Base-by-base conservation (phyloP, 2,797 vertebrate species). In the Staurois parvus region DNA sequence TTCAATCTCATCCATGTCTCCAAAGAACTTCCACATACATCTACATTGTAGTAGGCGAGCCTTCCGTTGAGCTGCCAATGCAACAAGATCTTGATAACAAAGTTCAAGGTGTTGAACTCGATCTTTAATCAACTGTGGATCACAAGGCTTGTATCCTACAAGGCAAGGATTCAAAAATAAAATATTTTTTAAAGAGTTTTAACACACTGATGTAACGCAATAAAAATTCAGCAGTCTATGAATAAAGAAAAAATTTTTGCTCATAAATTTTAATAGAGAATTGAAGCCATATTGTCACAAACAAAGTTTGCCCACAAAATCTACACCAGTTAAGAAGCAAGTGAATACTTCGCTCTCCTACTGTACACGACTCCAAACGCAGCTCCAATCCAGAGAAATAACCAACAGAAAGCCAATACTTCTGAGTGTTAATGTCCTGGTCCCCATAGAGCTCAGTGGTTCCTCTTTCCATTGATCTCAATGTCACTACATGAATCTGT, bases 101-200 rank as follows among this genome's bases (percentile, higher is more conserved):
- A 97, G 88, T 48, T 98, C 94, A 87, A 99, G 92, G 89, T 98
- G 97, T 84, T 94, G 95, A 80, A 99, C 96, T 0, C 98, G 93
- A 82, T 98, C 96, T 19, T 82, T 92, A 91, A 99, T 98, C 89
- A 99, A 92, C 91, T 98, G 97, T 72, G 98, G 98, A 76, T 99
- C 96, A 4, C 98, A 99, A n/a, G 98, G 98, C 88, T 97, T 98
- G 89, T 99, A 99, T 89, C 93, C 98, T 99, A 90, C 7, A 79
- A 75, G 6, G 12, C 34, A 69, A 80, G 4, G 9, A 21, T 9
- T 19, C 12, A n/a, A 64, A n/a, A 66, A 2, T 11, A 26, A 66
- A 66, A 66, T 21, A 59, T 24, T 2, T 59, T 9, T 64, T 8
- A 64, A 64, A 64, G 26, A 6, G 5, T 9, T 24, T 24, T 26